Evolutionary conservation across 2,797 vertebrate species (phyloP).

Genomic region (Rhinophrynus dorsalis): DNA sequence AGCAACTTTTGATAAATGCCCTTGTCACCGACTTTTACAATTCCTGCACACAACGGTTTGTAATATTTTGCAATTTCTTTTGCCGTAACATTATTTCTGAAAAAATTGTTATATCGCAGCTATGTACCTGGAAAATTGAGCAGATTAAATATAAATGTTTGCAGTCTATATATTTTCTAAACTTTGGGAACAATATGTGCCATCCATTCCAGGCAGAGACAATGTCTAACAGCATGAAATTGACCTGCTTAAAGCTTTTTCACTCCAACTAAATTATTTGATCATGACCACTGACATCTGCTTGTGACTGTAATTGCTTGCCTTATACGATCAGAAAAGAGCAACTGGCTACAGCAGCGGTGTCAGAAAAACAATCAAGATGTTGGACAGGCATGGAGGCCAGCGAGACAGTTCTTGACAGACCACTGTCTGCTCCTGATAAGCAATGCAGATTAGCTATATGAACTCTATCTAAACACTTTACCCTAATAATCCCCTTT

Average conservation of each 20-base stretch:
- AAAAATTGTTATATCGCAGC: no score
- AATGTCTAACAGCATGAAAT: conserved; percentile 87
- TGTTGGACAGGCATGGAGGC: conserved; percentile 64
- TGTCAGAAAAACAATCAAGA: conserved; percentile 68
- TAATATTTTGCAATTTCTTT: no score
- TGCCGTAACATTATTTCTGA: no score
- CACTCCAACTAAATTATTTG: conserved; percentile 81
- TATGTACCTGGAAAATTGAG: no score
- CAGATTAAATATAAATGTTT: no score
- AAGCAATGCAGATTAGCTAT: conserved; percentile 76
- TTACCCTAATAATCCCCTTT: conserved; percentile 74
- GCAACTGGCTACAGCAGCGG: conserved; percentile 55
- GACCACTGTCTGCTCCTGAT: conserved; percentile 72
- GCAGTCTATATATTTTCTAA: no score
- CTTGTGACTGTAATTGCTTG: conserved; percentile 83
- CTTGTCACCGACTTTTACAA: no score
- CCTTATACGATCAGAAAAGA: conserved; percentile 75
- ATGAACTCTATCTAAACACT: conserved; percentile 68
- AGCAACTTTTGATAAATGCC: no score
- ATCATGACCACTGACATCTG: conserved; percentile 83
- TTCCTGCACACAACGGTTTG: no score
- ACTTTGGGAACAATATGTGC: no score
- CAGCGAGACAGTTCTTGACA: conserved; percentile 65
- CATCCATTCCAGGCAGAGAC: conserved; percentile 69
- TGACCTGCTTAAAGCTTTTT: conserved; percentile 81